Evolutionary conservation across 2,888 invertebrate genomes (phyloP).

Genomic region (Stictocephala bisonia): DNA sequence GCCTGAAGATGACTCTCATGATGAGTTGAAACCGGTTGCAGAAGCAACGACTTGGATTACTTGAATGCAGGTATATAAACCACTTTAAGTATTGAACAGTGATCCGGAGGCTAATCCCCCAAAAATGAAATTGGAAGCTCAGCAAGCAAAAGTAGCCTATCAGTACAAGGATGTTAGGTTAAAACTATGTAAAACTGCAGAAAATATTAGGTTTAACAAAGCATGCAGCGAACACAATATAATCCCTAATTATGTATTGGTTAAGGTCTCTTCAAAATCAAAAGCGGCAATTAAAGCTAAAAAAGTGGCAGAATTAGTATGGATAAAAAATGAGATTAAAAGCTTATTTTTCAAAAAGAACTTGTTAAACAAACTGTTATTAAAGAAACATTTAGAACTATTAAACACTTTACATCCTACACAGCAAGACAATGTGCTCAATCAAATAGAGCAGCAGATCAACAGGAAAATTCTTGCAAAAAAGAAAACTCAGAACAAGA

Average conservation of each 20-base stretch:
- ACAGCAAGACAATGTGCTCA: too few relatives aligned
- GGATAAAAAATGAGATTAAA: conserved; percentile 15
- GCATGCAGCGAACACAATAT: not conserved
- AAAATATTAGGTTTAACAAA: conserved; percentile 1
- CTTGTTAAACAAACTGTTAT: not conserved
- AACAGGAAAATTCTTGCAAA: too few relatives aligned
- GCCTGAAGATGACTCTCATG: too few relatives aligned
- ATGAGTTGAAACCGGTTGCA: too few relatives aligned
- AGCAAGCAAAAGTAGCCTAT: not conserved
- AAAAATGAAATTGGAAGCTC: not conserved
- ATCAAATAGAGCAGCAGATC: too few relatives aligned
- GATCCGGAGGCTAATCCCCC: too few relatives aligned
- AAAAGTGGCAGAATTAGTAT: not conserved
- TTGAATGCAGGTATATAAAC: too few relatives aligned
- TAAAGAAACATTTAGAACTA: not conserved
- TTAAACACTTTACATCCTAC: not conserved
- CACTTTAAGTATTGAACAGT: too few relatives aligned
- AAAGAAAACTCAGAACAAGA: too few relatives aligned
- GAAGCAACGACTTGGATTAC: too few relatives aligned
- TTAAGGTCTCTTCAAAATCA: not conserved
- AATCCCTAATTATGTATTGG: conserved; percentile 5
- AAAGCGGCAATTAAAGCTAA: conserved; percentile 13
- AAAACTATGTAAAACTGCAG: not conserved
- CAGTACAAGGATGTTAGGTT: conserved; percentile 17
- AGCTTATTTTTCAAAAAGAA: not conserved